phyloP scores from a whole-genome alignment of 2,888 invertebrate genomes.

The Dynastes hyllus region DNA sequence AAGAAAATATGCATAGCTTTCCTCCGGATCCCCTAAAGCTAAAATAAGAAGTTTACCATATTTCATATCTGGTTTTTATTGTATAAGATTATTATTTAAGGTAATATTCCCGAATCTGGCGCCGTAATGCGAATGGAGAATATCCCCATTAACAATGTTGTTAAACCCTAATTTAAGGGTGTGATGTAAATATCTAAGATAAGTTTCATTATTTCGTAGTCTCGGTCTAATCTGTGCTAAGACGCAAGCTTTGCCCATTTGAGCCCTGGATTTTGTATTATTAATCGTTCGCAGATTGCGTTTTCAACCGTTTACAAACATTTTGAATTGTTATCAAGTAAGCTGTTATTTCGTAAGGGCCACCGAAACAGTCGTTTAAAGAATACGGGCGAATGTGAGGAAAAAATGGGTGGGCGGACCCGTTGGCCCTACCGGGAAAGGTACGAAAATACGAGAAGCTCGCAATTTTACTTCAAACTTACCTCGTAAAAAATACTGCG shows the following conservation, averaged over 20 bases:
- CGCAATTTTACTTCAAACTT: conserved; percentile 9
- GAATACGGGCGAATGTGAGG: conserved; percentile 14
- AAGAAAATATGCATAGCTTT: too few species aligned
- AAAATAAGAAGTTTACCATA: conserved; percentile 7
- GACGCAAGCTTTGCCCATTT: conserved; percentile 63
- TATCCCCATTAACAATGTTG: conserved; percentile 65
- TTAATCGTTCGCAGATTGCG: conserved; percentile 66
- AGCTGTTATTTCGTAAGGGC: conserved; percentile 49
- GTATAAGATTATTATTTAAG: conserved; percentile 37
- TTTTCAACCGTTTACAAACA: conserved; percentile 61
- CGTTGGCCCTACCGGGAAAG: not conserved
- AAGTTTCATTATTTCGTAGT: conserved; percentile 65
- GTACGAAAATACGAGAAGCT: not conserved
- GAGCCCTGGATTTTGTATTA: conserved; percentile 63
- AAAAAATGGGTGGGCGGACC: not conserved
- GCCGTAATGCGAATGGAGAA: conserved; percentile 34
- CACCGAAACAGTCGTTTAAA: conserved; percentile 10
- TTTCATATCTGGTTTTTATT: conserved; percentile 26
- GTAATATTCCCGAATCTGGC: conserved; percentile 26
- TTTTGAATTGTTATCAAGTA: conserved; percentile 60
- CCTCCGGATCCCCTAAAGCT: too few species aligned
- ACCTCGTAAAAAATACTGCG: conserved; percentile 10
- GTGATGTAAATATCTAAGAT: conserved; percentile 66
- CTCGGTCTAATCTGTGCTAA: conserved; percentile 64
- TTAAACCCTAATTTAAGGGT: conserved; percentile 64